Conservation (phyloP, 2,113 vertebrate species). For the Eubucco bourcierii region DNA sequence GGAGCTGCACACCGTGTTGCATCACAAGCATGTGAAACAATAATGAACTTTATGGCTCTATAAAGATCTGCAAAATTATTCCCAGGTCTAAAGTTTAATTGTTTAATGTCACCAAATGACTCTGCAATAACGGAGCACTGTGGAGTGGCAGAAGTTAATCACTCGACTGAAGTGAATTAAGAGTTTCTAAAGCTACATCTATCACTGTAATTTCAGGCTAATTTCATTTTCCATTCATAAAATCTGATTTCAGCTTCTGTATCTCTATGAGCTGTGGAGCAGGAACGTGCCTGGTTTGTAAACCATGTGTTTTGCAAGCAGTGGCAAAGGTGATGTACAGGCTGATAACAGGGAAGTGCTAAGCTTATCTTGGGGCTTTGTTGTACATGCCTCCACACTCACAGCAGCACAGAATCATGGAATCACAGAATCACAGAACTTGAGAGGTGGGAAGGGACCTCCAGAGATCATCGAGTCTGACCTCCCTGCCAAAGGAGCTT, state of each 20-base stretch:
- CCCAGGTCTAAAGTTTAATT: constrained; percentile 74
- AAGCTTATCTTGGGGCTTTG: background rate
- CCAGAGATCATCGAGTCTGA: too few relatives aligned
- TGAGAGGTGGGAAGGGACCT: too few relatives aligned
- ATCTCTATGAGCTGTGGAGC: background rate
- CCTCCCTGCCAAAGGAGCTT: too few relatives aligned
- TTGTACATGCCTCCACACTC: background rate
- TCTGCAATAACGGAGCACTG: constrained; percentile 71
- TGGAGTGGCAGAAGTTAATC: constrained; percentile 75
- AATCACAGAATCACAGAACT: too few relatives aligned
- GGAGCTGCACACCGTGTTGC: constrained; percentile 41
- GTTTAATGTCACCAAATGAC: constrained; percentile 75
- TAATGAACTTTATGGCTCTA: constrained; percentile 67
- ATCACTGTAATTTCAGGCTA: constrained; percentile 72
- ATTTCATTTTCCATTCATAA: constrained; percentile 71
- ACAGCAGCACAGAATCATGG: too few relatives aligned
- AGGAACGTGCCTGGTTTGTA: constrained; percentile 21
- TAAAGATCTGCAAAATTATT: constrained; percentile 75
- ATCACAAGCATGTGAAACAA: constrained; percentile 52
- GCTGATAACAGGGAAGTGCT: background rate
- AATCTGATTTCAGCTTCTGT: constrained; percentile 61
- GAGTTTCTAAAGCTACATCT: constrained; percentile 74
- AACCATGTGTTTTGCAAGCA: constrained; percentile 1
- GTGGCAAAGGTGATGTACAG: constrained; percentile 4
- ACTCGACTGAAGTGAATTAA: constrained; percentile 73